Evolutionary conservation across 2,888 invertebrate genomes (phyloP), one percentile per base, ranked within the genome.

Genomic region (Ormyrus rosae): DNA sequence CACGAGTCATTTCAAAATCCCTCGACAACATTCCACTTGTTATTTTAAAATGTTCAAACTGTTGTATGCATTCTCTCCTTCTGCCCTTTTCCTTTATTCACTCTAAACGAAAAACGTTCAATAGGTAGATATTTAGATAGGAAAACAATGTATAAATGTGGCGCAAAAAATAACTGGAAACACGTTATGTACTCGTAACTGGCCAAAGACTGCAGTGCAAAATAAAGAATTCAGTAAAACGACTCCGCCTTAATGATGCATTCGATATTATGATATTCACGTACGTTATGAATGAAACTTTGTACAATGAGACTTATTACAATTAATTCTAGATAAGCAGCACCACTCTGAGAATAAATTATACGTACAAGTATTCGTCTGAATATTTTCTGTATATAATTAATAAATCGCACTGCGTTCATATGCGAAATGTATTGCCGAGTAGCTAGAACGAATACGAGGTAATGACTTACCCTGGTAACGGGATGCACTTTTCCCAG

Each of bases 401-500:
- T 7, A 79, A 61, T 19, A 67, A 67, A 50, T 34, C 13, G 7
- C 9, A 50, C 65, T 45, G 55, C 50, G 69, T 65, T 50, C 64
- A 73, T 81, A 6, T 5, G 69, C 76, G 48, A 55, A 45, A 10
- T 58, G 65, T 61, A 65, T 13, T 48, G 45, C 19, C 61, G 58
- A 73, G 70, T 63, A 68, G 83, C 83, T 82, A 84, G 82, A 81
- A 85, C 50, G 61, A 51, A 56, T 46, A 63, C 3, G 58, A 50
- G 61, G 50, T 53, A 58, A 64, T 67, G 53, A 94, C 96, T 95
- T 91, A 97, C 97, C 97, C 97, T 45, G 96, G 95, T 84, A 98
- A 94, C 56, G 92, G 88, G 81, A 95, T 93, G 73, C 93, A 93
- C 86, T 95, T 95, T 86, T 99, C 98, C 96, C 98, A 98, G 50